Conservation (phyloP, 2,797 vertebrate species). For the Staurois parvus region DNA sequence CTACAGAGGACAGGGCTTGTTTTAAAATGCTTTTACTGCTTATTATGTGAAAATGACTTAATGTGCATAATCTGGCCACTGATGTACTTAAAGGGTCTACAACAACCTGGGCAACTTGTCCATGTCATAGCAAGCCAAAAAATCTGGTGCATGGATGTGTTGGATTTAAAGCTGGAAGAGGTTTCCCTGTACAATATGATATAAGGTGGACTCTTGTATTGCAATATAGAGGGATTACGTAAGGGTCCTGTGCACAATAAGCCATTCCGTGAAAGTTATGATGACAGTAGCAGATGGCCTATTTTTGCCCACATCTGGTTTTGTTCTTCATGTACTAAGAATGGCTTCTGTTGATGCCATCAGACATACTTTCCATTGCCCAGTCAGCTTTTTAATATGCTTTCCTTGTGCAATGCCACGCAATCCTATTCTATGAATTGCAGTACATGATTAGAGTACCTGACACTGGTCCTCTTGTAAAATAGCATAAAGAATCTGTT, state of each 20-base stretch:
- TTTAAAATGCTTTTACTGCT: too few species aligned
- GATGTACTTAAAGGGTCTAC: too few species aligned
- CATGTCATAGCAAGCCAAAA: too few species aligned
- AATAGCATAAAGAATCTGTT: neutral
- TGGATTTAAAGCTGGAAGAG: neutral
- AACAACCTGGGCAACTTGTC: too few species aligned
- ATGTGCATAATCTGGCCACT: too few species aligned
- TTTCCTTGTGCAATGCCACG: constrained; percentile 33
- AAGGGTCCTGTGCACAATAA: constrained; percentile 23
- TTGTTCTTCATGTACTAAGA: constrained; percentile 12
- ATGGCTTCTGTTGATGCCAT: constrained; percentile 41
- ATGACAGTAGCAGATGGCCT: constrained; percentile 47
- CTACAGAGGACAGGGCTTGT: too few species aligned
- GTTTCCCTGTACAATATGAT: neutral
- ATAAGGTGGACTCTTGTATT: neutral
- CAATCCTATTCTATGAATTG: constrained; percentile 19
- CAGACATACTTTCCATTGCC: constrained; percentile 55
- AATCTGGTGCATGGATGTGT: neutral
- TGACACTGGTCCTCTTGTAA: neutral
- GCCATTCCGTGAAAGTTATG: constrained; percentile 24
- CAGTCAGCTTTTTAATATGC: constrained; percentile 47
- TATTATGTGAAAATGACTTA: too few species aligned
- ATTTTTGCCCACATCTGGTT: constrained; percentile 43
- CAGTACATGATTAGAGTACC: constrained; percentile 8
- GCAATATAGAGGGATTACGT: neutral